phyloP scores from a whole-genome alignment of 2,888 invertebrate genomes.

The Entomobrya multifasciata region DNA sequence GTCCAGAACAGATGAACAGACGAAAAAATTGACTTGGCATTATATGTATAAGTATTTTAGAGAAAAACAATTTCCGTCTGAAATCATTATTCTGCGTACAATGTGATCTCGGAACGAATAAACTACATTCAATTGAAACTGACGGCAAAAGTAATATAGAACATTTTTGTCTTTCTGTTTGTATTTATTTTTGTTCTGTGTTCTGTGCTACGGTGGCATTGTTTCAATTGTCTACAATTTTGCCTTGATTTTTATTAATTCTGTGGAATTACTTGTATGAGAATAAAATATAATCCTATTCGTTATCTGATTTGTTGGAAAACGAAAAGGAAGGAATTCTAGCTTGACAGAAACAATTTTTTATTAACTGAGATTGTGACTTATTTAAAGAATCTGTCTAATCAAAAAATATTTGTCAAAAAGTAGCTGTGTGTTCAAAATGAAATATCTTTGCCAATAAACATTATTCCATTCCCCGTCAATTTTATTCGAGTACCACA shows the following conservation, averaged over 20 bases:
- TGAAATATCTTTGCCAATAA: no score
- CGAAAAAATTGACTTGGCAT: background rate
- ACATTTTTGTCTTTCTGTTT: background rate
- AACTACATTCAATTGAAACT: background rate
- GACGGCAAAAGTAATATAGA: background rate
- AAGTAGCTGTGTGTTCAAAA: no score
- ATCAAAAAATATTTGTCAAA: no score
- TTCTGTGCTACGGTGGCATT: no score
- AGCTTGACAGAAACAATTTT: background rate
- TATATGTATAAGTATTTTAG: background rate
- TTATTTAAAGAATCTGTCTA: background rate
- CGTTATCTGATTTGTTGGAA: no score
- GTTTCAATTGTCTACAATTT: no score
- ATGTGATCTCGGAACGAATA: background rate
- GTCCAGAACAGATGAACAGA: background rate
- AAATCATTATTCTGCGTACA: background rate
- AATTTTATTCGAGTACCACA: constrained; percentile 6
- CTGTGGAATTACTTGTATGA: no score
- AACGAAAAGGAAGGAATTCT: no score
- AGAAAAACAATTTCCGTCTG: background rate
- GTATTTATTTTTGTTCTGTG: no score
- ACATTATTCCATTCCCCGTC: no score
- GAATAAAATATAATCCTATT: no score
- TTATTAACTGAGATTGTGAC: background rate
- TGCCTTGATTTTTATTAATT: no score